A percentile compares a stretch with the other conserved stretches of the same genome.
Evolutionary conservation across 2,113 vertebrate genomes (phyloP).

Genomic region (Stigmatopora argus): DNA sequence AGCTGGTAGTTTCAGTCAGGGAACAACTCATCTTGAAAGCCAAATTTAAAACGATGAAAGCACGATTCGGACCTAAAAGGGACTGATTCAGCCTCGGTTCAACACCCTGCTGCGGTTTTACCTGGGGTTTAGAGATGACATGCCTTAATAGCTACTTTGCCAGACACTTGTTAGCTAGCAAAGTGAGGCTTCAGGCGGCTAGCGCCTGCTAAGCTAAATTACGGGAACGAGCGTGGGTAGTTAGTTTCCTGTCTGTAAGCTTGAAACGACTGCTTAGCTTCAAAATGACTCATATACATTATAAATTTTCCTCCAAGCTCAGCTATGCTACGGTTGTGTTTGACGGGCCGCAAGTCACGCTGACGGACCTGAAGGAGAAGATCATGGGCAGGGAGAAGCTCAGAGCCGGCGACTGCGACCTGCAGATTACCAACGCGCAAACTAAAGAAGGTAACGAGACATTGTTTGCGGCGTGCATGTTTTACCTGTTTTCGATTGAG

Average conservation of each 20-base stretch:
- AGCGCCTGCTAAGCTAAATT: slow-evolving; percentile 43
- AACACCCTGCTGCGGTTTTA: slow-evolving; percentile 2
- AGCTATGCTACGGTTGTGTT: slow-evolving; percentile 95
- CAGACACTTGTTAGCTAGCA: slow-evolving; percentile 19
- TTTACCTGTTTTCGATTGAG: not conserved
- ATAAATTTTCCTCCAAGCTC: slow-evolving; percentile 96
- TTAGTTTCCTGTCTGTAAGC: not conserved
- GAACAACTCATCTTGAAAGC: slow-evolving; percentile 10
- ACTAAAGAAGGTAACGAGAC: slow-evolving; percentile 84
- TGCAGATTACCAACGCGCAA: slow-evolving; percentile 94
- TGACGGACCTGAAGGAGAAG: slow-evolving; percentile 89
- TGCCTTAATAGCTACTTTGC: slow-evolving; percentile 27
- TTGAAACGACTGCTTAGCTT: not conserved
- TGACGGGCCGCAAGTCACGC: slow-evolving; percentile 87
- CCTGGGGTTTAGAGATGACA: slow-evolving; percentile 28
- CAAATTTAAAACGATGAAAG: slow-evolving; percentile 31
- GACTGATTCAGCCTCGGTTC: not conserved
- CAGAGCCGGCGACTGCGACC: slow-evolving; percentile 87
- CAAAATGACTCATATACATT: slow-evolving; percentile 91
- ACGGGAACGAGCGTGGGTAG: slow-evolving; percentile 9
- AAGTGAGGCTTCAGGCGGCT: slow-evolving; percentile 28
- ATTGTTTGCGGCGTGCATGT: not conserved
- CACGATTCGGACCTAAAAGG: slow-evolving; percentile 20
- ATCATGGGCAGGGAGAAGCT: slow-evolving; percentile 95
- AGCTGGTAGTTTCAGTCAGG: slow-evolving; percentile 64